phyloP scores from a whole-genome alignment of 2,888 invertebrate genomes.

The Galerucella calmariensis region DNA sequence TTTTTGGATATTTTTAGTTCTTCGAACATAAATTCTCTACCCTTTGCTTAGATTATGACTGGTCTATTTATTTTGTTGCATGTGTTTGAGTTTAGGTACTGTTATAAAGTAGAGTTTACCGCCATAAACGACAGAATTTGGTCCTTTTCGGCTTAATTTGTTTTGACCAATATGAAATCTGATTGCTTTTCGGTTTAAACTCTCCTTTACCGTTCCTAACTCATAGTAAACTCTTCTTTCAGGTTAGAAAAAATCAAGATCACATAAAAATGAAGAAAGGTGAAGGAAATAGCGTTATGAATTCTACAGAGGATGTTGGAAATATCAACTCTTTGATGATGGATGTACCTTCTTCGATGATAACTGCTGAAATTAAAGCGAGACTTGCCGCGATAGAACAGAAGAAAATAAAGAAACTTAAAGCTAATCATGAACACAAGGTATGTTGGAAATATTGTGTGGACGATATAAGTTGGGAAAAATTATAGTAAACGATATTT shows the following conservation, averaged over 20 bases:
- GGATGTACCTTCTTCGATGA: constrained; percentile 23
- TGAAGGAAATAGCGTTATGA: constrained; percentile 17
- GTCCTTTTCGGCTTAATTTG: too few species aligned
- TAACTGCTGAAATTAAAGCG: constrained; percentile 41
- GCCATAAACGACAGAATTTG: too few species aligned
- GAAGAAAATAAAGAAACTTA: constrained; percentile 59
- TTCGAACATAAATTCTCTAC: too few species aligned
- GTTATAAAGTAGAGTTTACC: too few species aligned
- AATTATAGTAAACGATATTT: not conserved
- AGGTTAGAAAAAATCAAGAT: constrained; percentile 53
- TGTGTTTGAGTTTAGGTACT: too few species aligned
- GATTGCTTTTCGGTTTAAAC: too few species aligned
- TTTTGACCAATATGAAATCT: too few species aligned
- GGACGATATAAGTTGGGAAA: not conserved
- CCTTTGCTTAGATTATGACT: too few species aligned
- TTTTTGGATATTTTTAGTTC: too few species aligned
- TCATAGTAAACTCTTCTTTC: too few species aligned
- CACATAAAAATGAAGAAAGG: constrained; percentile 47
- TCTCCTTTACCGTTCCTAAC: too few species aligned
- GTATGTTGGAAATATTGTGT: constrained; percentile 30
- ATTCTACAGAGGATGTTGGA: constrained; percentile 30
- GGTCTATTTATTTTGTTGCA: too few species aligned
- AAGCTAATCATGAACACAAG: constrained; percentile 56
- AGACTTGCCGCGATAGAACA: constrained; percentile 47
- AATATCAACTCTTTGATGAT: constrained; percentile 26